Base-by-base conservation (phyloP, 2,113 vertebrate species). In the Progne subis region DNA sequence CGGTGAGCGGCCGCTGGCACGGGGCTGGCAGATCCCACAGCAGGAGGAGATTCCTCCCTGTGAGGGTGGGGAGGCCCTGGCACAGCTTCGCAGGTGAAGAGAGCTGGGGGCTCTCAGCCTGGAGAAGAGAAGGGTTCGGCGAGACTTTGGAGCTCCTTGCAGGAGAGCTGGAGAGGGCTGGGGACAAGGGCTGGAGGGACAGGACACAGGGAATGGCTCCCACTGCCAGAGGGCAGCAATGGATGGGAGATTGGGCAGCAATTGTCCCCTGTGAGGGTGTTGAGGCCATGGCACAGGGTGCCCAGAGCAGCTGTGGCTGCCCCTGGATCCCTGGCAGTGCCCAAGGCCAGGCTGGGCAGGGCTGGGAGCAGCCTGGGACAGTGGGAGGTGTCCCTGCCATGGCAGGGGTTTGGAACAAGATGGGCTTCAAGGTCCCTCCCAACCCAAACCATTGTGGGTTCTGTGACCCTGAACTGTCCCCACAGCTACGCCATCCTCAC, bases 401-500 rank as follows among this genome's bases (percentile, higher is more conserved):
- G 37, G 18, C 31, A 44, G 9, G 7, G 32, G 8, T 32, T 37
- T 41, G 32, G 39, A 1, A 23, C 3, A 0, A 4, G 37, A 17
- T 9, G 37, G 3, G 6, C 28, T 89, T 41, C 21, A 4, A 39
- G 13, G 4, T 8, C 39, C 28, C 29, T 89, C 7, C 53, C 32
- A 28, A 39, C 37, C 37, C 37, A 37, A 37, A 32, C 15, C 2
- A 2, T 1, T 26, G 44, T 52, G 63, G 63, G 26, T 4, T 21
- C 39, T 47, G 20, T 61, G 61, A 82, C 18, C 28, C 28, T 17
- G 28, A 11, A 25, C 1, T 26, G 6, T 61, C n/a, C 57, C 14
- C 29, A 2, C 95, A 99, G 99, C 95, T 99, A 99, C 0, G 99
- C 99, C 95, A 99, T 99, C 86, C 98, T 99, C 81, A 99, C 99